A percentile compares a stretch with the other conserved stretches of the same genome.
Evolutionary conservation across 2,797 vertebrate species (phyloP).

Genomic region (Gadopsis marmoratus): DNA sequence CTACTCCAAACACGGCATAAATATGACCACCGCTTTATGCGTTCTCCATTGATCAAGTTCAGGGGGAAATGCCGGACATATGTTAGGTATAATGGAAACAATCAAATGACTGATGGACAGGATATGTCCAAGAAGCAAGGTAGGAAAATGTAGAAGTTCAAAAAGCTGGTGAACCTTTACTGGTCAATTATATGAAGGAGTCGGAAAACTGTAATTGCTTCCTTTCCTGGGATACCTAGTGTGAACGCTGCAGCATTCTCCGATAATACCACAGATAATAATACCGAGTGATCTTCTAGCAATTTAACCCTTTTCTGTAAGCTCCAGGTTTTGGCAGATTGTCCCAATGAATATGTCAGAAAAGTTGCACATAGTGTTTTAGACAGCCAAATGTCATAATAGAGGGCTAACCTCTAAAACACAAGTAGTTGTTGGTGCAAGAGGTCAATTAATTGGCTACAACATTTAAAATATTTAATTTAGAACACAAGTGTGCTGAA

Average conservation of each 20-base stretch:
- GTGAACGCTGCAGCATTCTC: slow-evolving; percentile 6
- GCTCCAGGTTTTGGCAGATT: neutral
- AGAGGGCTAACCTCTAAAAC: neutral
- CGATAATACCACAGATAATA: neutral
- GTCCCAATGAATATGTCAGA: neutral
- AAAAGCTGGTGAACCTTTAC: slow-evolving; percentile 22
- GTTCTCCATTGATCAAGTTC: slow-evolving; percentile 70
- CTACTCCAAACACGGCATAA: slow-evolving; percentile 69
- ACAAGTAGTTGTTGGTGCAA: neutral
- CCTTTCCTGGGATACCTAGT: slow-evolving; percentile 6
- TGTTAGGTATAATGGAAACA: slow-evolving; percentile 68
- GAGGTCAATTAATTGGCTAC: neutral
- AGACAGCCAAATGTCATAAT: neutral
- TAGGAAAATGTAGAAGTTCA: slow-evolving; percentile 31
- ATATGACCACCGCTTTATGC: slow-evolving; percentile 61
- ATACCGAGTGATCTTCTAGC: neutral
- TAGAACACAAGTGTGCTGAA: neutral
- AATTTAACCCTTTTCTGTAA: slow-evolving; percentile 12
- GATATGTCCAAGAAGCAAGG: slow-evolving; percentile 44
- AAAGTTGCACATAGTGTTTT: neutral
- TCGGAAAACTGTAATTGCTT: slow-evolving; percentile 19
- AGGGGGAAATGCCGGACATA: slow-evolving; percentile 74
- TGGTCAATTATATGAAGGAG: slow-evolving; percentile 7
- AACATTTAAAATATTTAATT: neutral
- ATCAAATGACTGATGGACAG: slow-evolving; percentile 65